A percentile compares a stretch with the other conserved stretches of the same genome.
Evolutionary conservation across 2,888 invertebrate species (phyloP).

Genomic region (Stenodema calcarata): DNA sequence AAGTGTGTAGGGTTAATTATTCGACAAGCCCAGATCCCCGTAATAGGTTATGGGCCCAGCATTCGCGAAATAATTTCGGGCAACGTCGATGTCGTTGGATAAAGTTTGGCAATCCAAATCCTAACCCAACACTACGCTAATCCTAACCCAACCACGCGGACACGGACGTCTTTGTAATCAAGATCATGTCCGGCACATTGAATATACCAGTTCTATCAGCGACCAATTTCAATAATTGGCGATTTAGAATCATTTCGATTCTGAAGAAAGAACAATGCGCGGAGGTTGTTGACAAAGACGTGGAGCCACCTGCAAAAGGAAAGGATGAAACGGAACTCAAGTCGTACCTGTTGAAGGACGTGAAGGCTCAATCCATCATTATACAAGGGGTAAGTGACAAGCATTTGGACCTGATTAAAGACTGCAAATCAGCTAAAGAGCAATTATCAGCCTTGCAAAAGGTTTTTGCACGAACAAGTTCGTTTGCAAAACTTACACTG

Average conservation of each 20-base stretch:
- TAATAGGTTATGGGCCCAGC: not conserved
- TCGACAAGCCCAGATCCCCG: not conserved
- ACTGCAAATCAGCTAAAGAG: not conserved
- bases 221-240: slow-evolving; percentile 22
- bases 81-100: not conserved
- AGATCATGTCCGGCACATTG: not conserved
- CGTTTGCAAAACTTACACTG: slow-evolving; percentile 31
- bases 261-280: not conserved
- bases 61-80: not conserved
- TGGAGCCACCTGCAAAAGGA: not conserved
- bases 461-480: slow-evolving; percentile 21
- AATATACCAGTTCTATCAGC: not conserved
- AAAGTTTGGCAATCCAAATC: no score
- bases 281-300: not conserved
- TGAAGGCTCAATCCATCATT: not conserved
- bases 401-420: slow-evolving; percentile 21
- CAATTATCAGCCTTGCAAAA: not conserved
- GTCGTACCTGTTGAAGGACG: not conserved
- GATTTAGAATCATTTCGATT: slow-evolving; percentile 3
- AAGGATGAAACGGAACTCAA: not conserved
- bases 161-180: not conserved
- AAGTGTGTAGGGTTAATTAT: no score
- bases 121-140: no score
- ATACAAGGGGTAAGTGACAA: slow-evolving; percentile 12
- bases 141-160: not conserved